phyloP scores from a whole-genome alignment of 2,888 invertebrate genomes.

The Cactoblastis cactorum region DNA sequence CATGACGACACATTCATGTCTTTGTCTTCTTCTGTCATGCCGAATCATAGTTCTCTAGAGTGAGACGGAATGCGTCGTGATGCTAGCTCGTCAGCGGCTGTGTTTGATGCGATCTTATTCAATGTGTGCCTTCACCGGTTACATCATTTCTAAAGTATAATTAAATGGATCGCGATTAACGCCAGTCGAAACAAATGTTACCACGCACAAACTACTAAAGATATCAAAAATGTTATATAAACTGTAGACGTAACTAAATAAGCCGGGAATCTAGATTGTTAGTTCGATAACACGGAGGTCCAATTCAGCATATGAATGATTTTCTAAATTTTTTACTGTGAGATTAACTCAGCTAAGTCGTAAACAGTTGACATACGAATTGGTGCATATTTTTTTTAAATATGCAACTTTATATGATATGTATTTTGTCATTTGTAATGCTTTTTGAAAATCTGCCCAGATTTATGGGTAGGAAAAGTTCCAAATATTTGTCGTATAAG shows the following conservation, averaged over 20 bases:
- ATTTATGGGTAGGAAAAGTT: no score
- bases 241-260: conserved; percentile 35
- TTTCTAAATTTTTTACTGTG: conserved; percentile 34
- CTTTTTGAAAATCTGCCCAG: no score
- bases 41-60: neutral
- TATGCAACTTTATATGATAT: no score
- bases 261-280: conserved; percentile 41
- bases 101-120: neutral
- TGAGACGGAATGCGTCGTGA: neutral
- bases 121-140: conserved; percentile 4
- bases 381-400: no score
- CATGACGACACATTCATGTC: neutral
- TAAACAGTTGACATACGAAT: conserved; percentile 15
- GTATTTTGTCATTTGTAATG: neutral
- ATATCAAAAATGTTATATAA: conserved; percentile 43
- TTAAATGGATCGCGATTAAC: neutral
- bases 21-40: neutral
- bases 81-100: neutral
- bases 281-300: conserved; percentile 46
- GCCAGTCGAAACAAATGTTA: conserved; percentile 27
- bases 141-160: neutral
- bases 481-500: neutral
- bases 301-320: conserved; percentile 48
- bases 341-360: conserved; percentile 36
- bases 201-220: conserved; percentile 35